A percentile compares a stretch with the other conserved stretches of the same genome.
Evolutionary conservation across 2,113 vertebrate genomes (phyloP).

Genomic region (Xiphophorus hellerii): DNA sequence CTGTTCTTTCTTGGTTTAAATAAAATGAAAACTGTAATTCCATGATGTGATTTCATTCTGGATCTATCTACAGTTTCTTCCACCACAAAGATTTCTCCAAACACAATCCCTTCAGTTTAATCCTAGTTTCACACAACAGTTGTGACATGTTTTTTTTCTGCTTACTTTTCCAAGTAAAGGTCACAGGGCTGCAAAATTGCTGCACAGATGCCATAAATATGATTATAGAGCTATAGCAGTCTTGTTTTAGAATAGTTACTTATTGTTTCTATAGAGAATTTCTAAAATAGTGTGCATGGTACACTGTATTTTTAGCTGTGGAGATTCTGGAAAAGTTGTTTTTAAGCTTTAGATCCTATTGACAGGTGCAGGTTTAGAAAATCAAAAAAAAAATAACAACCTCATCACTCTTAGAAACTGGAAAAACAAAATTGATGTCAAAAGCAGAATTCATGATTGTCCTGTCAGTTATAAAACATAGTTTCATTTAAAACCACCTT

Average conservation of each 20-base stretch:
- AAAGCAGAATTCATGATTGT: no score
- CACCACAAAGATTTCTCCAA: slow-evolving; percentile 6
- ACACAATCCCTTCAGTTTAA: slow-evolving; percentile 18
- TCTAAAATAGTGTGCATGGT: background rate
- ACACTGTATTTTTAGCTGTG: background rate
- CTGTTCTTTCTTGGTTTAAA: slow-evolving; percentile 56
- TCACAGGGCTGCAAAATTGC: slow-evolving; percentile 22
- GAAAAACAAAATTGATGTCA: no score
- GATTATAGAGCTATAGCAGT: background rate
- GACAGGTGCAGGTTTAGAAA: no score
- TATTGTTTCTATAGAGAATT: slow-evolving; percentile 13
- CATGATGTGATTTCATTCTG: slow-evolving; percentile 18
- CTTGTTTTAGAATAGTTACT: slow-evolving; percentile 12
- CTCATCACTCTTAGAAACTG: no score
- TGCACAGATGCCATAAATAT: slow-evolving; percentile 27
- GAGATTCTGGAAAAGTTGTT: background rate
- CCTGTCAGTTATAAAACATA: no score
- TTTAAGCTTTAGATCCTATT: background rate
- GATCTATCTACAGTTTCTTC: slow-evolving; percentile 16
- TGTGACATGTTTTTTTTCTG: background rate
- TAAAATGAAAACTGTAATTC: slow-evolving; percentile 63
- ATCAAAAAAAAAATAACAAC: no score
- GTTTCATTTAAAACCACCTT: no score
- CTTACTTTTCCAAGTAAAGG: background rate
- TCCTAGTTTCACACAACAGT: slow-evolving; percentile 24